Conservation (phyloP, 1,140 invertebrate species). For the Meloidogyne floridensis region DNA sequence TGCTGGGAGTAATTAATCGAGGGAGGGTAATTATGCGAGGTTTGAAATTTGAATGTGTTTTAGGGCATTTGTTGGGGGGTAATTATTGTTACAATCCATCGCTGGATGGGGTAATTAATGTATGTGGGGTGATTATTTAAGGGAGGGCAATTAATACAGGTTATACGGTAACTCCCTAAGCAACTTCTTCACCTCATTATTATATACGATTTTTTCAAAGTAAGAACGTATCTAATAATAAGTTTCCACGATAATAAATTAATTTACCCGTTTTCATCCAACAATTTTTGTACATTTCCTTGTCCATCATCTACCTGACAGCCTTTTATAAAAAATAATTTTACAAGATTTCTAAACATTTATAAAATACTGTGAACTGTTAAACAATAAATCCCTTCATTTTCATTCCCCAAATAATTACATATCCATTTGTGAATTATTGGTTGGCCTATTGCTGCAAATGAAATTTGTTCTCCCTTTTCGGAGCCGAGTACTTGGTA, state of each 20-base stretch:
- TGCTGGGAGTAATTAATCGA: no score
- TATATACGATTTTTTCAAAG: neutral
- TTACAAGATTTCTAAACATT: neutral
- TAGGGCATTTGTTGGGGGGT: no score
- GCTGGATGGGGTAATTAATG: no score
- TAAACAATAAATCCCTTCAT: slow-evolving; percentile 38
- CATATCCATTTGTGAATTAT: slow-evolving; percentile 47
- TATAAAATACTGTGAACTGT: slow-evolving; percentile 46
- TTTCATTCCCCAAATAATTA: slow-evolving; percentile 15
- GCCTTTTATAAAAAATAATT: slow-evolving; percentile 4
- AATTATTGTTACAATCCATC: no score
- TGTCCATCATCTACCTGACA: slow-evolving; percentile 51
- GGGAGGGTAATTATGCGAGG: no score
- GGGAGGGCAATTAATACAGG: no score
- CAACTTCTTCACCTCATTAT: neutral
- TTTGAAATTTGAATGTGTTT: no score
- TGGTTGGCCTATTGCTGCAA: slow-evolving; percentile 41
- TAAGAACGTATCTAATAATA: neutral
- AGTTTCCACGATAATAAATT: neutral
- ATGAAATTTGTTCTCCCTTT: slow-evolving; percentile 33
- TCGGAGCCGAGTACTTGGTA: slow-evolving; percentile 35
- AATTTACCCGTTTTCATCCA: slow-evolving; percentile 43
- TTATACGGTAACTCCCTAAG: no score
- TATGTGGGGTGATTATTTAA: no score
- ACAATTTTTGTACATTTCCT: slow-evolving; percentile 43